Base-by-base conservation (phyloP, 2,797 vertebrate species). In the Lithobates sylvaticus region DNA sequence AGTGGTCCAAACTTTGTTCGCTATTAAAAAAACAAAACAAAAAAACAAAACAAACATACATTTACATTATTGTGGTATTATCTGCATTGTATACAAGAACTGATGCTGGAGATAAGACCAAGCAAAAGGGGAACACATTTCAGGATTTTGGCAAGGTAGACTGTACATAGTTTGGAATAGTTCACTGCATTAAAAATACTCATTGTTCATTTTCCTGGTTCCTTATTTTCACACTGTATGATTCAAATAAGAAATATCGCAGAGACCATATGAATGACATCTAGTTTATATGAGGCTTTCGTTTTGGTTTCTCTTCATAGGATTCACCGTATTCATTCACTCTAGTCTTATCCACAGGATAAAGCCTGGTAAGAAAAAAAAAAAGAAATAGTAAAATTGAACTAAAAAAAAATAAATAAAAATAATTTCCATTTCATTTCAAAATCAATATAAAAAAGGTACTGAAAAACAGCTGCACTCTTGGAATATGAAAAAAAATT, bases 261-360 rank as follows among this genome's bases (percentile, higher is more conserved):
- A 89, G 88, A 77, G 83, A 89, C 81, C 87, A 85, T 65, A 88
- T 5, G 85, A 87, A 83, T 73, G 34, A 87, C 29, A 79, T 73
- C 94, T 94, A 98, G 82, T 95, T 92, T 82, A 94, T 92, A 89
- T 91, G 97, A 90, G 90, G 84, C 88, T 95, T 99, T 90, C 88
- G 93, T 91, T 94, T 95, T 10, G 94, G 83, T 88, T 96, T 97
- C 91, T 96, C 97, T 93, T 95, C 94, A 0, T 97, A 96, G 8
- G 96, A 99, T 91, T 94, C 93, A 79, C 96, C 95, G 0, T 94
- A 95, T 69, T 99, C 97, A 58, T 96, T 96, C 89, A 95, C 94
- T 92, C 96, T 96, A 92, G 93, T 93, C 92, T 95, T 97, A 94
- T 99, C 98, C 89, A 95, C 89, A 78, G 95, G 93, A 87, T 95